These are phyloP conservation scores for Lithophane socia DNA, from an alignment of 2,888 invertebrate genomes.

Conservation along the genomic window DNA sequence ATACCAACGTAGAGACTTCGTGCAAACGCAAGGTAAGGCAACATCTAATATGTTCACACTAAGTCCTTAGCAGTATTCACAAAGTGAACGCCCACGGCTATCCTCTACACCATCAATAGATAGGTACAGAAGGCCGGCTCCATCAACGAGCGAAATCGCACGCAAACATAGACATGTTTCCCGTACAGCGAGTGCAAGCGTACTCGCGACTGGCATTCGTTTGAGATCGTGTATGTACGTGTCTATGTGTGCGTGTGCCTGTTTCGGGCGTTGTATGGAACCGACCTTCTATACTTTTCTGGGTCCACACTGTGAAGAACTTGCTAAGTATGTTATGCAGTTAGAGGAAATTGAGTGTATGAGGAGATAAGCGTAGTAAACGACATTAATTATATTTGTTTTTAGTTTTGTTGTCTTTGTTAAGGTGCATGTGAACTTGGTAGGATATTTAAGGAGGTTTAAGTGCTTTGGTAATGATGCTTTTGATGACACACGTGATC, in stretches of 20 bases:
- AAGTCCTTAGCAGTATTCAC: constrained; percentile 35
- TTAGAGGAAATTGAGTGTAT: constrained; percentile 43
- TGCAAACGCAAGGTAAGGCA: constrained; percentile 28
- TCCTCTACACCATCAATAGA: neutral
- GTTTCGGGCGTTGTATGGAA: neutral
- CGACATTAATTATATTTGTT: constrained; percentile 40
- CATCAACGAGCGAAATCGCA: neutral
- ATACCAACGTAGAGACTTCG: neutral
- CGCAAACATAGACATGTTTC: neutral
- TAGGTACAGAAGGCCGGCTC: neutral
- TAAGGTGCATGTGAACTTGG: neutral
- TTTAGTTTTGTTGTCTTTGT: constrained; percentile 12
- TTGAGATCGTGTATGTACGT: neutral
- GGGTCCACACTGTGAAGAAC: constrained; percentile 14
- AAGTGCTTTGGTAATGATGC: neutral
- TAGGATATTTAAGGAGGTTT: neutral
- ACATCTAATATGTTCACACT: constrained; percentile 29
- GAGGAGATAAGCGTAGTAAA: constrained; percentile 29
- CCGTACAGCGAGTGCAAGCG: neutral
- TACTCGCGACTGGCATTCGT: neutral
- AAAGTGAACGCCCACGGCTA: constrained; percentile 50
- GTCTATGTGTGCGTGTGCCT: neutral
- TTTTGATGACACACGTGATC: neutral
- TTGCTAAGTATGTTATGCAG: constrained; percentile 57
- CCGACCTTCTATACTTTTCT: constrained; percentile 9